A percentile compares a stretch with the other conserved stretches of the same genome.
Conservation (phyloP, 1,140 invertebrate species). For the Holcopasites calliopsidis region DNA sequence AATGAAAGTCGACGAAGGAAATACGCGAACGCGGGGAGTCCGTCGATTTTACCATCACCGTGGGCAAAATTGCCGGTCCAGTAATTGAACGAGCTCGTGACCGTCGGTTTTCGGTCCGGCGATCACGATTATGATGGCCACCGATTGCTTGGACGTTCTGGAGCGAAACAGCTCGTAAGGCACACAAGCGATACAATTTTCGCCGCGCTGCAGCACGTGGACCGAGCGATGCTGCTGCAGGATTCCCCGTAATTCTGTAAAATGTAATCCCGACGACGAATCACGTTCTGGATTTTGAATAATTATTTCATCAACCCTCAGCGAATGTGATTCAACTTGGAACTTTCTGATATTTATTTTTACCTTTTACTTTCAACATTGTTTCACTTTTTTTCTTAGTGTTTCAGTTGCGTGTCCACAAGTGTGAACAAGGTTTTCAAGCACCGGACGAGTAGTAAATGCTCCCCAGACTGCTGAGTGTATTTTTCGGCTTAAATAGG, state of each 20-base stretch:
- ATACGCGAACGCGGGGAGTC: slow-evolving; percentile 6
- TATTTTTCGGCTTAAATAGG: not conserved
- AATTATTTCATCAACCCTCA: slow-evolving; percentile 3
- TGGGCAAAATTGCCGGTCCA: slow-evolving; percentile 39
- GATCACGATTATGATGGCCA: slow-evolving; percentile 45
- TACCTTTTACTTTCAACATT: not conserved
- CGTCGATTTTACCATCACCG: slow-evolving; percentile 46
- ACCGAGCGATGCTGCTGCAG: not conserved
- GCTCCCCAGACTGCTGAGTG: no score
- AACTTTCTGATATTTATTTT: not conserved
- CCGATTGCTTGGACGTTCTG: not conserved
- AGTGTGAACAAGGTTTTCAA: not conserved
- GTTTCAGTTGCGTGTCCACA: not conserved
- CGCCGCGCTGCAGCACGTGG: not conserved
- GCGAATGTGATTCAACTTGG: not conserved
- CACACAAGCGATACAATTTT: not conserved
- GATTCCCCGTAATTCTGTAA: not conserved
- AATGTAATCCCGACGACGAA: not conserved
- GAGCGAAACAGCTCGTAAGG: not conserved
- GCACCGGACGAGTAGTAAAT: not conserved
- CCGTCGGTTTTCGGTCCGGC: slow-evolving; percentile 55
- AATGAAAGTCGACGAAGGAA: not conserved
- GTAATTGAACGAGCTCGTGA: slow-evolving; percentile 56
- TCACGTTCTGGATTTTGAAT: not conserved
- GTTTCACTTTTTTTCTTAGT: no score